These are phyloP conservation scores for Sylvia atricapilla DNA, from an alignment of 2,113 vertebrate species.

Conservation along the genomic window DNA sequence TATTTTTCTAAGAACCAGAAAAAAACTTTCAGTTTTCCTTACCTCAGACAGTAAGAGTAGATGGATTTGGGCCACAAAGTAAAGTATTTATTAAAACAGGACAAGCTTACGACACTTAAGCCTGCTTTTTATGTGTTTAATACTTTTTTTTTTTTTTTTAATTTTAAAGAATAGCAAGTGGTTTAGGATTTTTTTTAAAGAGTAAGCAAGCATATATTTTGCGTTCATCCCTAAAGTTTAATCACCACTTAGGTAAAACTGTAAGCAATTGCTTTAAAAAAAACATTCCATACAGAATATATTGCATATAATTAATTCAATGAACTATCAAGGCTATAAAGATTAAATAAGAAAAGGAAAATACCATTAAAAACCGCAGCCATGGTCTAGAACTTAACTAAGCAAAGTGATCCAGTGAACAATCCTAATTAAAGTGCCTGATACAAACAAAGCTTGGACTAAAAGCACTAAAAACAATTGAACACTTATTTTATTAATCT, in stretches of 20 bases:
- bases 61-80: neutral
- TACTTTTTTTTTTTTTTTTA: neutral
- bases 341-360: conserved; percentile 93
- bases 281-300: conserved; percentile 76
- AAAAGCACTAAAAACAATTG: conserved; percentile 90
- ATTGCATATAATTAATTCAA: conserved; percentile 90
- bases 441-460: conserved; percentile 90
- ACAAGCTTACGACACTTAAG: neutral
- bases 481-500: conserved; percentile 98
- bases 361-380: conserved; percentile 89
- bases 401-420: conserved; percentile 95
- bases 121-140: neutral
- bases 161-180: conserved; percentile 5
- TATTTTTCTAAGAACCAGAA: neutral
- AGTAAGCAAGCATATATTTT: conserved; percentile 55
- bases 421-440: conserved; percentile 95
- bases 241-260: conserved; percentile 72
- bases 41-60: neutral
- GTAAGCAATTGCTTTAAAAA: conserved; percentile 72
- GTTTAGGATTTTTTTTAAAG: neutral
- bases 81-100: neutral
- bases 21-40: neutral
- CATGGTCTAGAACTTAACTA: conserved; percentile 97
- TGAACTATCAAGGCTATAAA: conserved; percentile 91
- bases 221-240: conserved; percentile 67